phyloP scores from a whole-genome alignment of 2,113 vertebrate species.

The Cercocebus atys region DNA sequence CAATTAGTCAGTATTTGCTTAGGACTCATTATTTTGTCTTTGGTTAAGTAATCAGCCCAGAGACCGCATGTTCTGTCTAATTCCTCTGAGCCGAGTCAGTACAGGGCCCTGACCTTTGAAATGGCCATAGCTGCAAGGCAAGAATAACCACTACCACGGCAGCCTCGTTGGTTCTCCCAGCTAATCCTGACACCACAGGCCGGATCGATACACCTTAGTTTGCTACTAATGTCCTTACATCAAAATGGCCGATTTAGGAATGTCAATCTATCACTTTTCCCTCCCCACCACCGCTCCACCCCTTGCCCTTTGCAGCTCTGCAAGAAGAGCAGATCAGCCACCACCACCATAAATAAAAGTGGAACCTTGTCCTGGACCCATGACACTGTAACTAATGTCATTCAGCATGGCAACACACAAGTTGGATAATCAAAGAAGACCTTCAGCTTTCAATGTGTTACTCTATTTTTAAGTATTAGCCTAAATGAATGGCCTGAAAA shows the following conservation, averaged over 20 bases:
- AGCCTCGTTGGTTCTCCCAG: constrained; percentile 85
- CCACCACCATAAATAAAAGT: constrained; percentile 81
- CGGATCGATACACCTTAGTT: constrained; percentile 95
- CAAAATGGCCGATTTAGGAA: constrained; percentile 90
- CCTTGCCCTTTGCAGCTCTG: constrained; percentile 75
- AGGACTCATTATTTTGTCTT: constrained; percentile 98
- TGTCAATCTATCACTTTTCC: constrained; percentile 81
- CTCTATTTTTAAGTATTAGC: constrained; percentile 74
- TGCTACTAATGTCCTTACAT: constrained; percentile 96
- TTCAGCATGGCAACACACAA: constrained; percentile 77
- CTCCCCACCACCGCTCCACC: not conserved
- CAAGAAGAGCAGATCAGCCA: constrained; percentile 71
- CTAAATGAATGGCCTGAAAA: constrained; percentile 70
- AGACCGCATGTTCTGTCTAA: constrained; percentile 89
- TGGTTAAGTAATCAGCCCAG: constrained; percentile 96
- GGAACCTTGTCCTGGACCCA: constrained; percentile 77
- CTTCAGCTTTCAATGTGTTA: constrained; percentile 63
- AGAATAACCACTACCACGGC: constrained; percentile 84
- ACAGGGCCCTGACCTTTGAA: constrained; percentile 91
- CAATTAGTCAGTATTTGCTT: constrained; percentile 99
- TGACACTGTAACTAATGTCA: constrained; percentile 82
- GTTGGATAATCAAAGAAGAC: constrained; percentile 76
- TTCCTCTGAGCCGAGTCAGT: constrained; percentile 90
- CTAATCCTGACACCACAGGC: constrained; percentile 92
- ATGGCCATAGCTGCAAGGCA: constrained; percentile 87